Evolutionary conservation across 2,888 invertebrate species (phyloP), one percentile per base, ranked within the genome.

Genomic region (Microchrysa polita): DNA sequence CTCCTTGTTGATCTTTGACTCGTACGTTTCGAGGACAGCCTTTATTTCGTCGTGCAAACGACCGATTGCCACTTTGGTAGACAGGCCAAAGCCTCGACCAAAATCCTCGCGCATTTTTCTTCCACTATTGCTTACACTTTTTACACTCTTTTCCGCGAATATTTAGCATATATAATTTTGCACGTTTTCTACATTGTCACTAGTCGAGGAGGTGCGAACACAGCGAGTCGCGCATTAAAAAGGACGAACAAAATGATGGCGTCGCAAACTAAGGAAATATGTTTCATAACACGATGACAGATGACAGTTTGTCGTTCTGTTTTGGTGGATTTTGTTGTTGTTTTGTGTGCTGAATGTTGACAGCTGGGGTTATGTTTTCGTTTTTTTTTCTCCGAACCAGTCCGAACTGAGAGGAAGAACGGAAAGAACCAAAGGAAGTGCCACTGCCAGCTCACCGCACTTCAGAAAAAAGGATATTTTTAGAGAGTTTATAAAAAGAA

Each of bases 31-130:
- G 74, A 93, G 85, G 74, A 91, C 88, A 76, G 84, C 83, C 77
- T 87, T 87, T 77, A 94, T 91, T 81, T 93, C 93, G 79, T 89
- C 88, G 79, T 91, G 88, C 75, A 94, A 86, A 80, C 89, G 90
- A 77, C 88, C 86, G 73, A 94, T 83, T 23, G 94, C 93, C 75
- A 89, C 88, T 80, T 86, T 86, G 12, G 93, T 93, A 59, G 89
- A 87, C 78, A 91, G 86, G 22, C 93, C 92, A n/a, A 20, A 5
- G 40, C 57, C 7, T 2, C 55, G 16, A 14, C 42, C 23, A 10
- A 57, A 10, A 23, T 57, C 69, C 20, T 40, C 12, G 12, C 55
- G 55, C 69, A 69, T 69, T 69, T 69, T 69, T 14, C 14, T 40
- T 34, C 7, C 27, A 34, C 27, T 34, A 34, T 14, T 61, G 16